Base-by-base conservation (phyloP, 2,113 vertebrate genomes). In the Gopherus flavomarginatus region DNA sequence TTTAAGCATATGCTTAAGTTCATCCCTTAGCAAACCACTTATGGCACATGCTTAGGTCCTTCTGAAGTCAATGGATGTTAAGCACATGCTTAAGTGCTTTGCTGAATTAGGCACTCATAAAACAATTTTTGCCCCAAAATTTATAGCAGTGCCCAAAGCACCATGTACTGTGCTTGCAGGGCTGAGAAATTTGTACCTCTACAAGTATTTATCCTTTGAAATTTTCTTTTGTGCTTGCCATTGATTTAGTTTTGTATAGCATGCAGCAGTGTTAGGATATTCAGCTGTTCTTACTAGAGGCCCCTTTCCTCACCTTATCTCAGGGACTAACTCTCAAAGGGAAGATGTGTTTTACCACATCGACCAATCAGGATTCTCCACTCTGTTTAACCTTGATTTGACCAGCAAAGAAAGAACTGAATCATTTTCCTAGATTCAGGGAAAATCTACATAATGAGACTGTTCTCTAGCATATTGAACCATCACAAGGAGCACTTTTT, bases 1-100 rank as follows among this genome's bases (percentile, higher is more conserved):
- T 50, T 47, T 78, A 81, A 81, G 35, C 50, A 42, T 4, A 22
- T 12, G 31, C 29, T 75, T 81, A 35, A 14, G 14, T 87, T 86
- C 0, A 0, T 22, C 27, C n/a, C 5, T 13, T 0, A 80, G 13
- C 11, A 14, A 10, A 22, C 31, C 29, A 47, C 49, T 83, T 17
- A 42, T 82, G 5, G 26, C 26, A 35, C 26, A 42, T 11, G 35
- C 35, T 81, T 35, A 53, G 29, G 11, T 59, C 21, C 35, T n/a
- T 3, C 31, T 6, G 47, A 83, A 79, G 38, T 1, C 24, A 16
- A 27, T 0, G 54, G 84, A 35, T 87, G 35, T 19, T 93, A 83
- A 93, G 35, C 14, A 38, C 29, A 4, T 77, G 42, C n/a, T 54
- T 47, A 35, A 90, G 62, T 11, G 14, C 79, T 94, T 85, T 42